Evolutionary conservation across 2,797 vertebrate genomes (phyloP).

Genomic region (Agapornis canus): DNA sequence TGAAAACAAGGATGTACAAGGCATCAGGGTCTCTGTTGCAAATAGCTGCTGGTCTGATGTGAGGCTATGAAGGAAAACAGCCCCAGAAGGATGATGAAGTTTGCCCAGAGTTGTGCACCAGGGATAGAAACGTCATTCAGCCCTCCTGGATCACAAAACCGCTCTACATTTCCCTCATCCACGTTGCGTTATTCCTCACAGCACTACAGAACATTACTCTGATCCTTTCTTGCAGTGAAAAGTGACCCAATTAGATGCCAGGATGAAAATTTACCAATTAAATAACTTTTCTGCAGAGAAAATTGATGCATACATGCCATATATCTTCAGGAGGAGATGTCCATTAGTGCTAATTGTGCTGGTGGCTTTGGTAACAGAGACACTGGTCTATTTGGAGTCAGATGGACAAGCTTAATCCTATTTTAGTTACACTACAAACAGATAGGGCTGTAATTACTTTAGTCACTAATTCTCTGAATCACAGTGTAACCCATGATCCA

Average conservation of each 20-base stretch:
- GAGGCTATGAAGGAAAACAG: background rate
- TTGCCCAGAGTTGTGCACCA: background rate
- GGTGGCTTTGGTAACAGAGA: slow-evolving; percentile 14
- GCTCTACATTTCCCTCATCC: background rate
- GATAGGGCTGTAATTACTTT: slow-evolving; percentile 11
- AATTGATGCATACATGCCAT: background rate
- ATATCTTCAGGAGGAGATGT: background rate
- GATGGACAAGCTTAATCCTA: background rate
- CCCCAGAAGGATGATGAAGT: background rate
- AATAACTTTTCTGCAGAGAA: background rate
- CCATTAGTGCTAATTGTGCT: slow-evolving; percentile 9
- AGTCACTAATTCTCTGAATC: background rate
- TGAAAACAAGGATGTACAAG: background rate
- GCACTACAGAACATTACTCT: background rate
- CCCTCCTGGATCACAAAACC: background rate
- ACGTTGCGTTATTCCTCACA: rapidly evolving
- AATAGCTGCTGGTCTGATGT: background rate
- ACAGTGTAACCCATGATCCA: background rate
- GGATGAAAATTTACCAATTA: background rate
- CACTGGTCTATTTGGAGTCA: background rate
- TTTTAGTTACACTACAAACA: background rate
- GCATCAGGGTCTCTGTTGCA: background rate
- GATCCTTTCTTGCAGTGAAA: background rate
- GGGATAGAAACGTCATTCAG: rapidly evolving
- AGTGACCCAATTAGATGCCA: background rate